These are phyloP conservation scores for Euborellia annulipes DNA, from an alignment of 1,140 invertebrate species.

Conservation along the genomic window DNA sequence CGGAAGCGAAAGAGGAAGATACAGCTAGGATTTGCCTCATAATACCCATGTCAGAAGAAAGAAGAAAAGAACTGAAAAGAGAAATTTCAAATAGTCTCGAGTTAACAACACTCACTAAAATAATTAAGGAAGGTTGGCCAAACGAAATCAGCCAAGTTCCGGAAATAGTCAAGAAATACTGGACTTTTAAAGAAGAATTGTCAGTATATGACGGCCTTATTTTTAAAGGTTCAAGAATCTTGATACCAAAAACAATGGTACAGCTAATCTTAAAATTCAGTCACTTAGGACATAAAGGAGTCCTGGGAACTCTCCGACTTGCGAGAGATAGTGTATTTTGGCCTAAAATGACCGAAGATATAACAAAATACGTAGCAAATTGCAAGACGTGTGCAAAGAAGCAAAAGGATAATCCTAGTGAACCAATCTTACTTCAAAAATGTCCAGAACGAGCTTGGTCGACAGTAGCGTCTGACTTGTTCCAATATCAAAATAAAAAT, in stretches of 20 bases:
- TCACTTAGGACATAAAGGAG: neutral
- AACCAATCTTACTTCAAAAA: no score
- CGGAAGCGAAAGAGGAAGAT: no score
- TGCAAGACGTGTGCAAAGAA: neutral
- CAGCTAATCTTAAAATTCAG: no score
- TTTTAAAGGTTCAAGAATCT: slow-evolving; percentile 2
- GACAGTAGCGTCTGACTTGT: slow-evolving; percentile 1
- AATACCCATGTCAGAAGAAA: no score
- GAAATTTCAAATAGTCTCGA: no score
- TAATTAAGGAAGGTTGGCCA: neutral
- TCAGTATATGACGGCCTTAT: slow-evolving; percentile 5
- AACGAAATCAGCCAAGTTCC: neutral
- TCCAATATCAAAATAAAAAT: neutral
- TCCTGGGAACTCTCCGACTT: no score
- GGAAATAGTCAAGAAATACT: slow-evolving; percentile 5
- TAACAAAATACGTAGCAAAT: slow-evolving; percentile 2
- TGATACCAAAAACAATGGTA: no score
- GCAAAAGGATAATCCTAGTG: neutral
- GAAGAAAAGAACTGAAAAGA: no score
- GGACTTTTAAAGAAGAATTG: slow-evolving; percentile 5
- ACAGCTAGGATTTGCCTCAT: no score
- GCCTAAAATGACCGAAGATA: slow-evolving; percentile 5
- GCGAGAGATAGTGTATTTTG: slow-evolving; percentile 4
- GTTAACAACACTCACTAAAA: no score
- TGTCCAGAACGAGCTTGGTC: neutral